Evolutionary conservation across 2,888 invertebrate species (phyloP), one percentile per base, ranked within the genome.

Genomic region (Nephrotoma guestfalica): DNA sequence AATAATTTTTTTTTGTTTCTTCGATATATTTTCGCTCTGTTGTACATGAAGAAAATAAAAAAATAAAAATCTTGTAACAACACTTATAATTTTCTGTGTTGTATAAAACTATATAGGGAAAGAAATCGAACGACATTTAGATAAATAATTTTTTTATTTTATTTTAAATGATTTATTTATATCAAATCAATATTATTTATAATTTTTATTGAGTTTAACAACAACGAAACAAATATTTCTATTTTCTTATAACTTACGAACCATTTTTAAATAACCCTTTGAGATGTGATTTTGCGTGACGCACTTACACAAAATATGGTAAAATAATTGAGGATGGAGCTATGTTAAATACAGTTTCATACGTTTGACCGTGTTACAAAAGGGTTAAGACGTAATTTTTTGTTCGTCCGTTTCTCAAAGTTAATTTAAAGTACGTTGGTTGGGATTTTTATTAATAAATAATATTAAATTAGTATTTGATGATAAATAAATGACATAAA

Each of bases 401-500:
- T 71, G n/a, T 57, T 57, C 9, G 71, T n/a, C 15, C 9, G 71
- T 71, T 71, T 30, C 30, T 30, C 13, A 15, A 51, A 51, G 51
- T 51, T 51, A 15, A 51, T 51, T 51, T 51, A 51, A 51, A 51
- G 51, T 71, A 71, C 30, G 71, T 71, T 71, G 71, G 71, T 30
- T 71, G 71, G 71, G 71, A 71, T 71, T 71, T 71, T 71, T 71
- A 71, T 71, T 71, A 71, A 71, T 71, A 71, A 71, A 71, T 71
- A 71, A 71, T 71, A 71, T 71, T 84, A 84, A 84, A 84, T 84
- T 84, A 84, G 84, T 84, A 42, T 84, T 84, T 84, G 84, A 84
- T 84, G 84, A 84, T 84, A 84, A 84, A 84, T 84, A 84, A 41
- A 84, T 84, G 84, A 84, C 84, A 84, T 71, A 71, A 71, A 71